phyloP scores from a whole-genome alignment of 2,797 vertebrate species.

The Pangasius krempfi region DNA sequence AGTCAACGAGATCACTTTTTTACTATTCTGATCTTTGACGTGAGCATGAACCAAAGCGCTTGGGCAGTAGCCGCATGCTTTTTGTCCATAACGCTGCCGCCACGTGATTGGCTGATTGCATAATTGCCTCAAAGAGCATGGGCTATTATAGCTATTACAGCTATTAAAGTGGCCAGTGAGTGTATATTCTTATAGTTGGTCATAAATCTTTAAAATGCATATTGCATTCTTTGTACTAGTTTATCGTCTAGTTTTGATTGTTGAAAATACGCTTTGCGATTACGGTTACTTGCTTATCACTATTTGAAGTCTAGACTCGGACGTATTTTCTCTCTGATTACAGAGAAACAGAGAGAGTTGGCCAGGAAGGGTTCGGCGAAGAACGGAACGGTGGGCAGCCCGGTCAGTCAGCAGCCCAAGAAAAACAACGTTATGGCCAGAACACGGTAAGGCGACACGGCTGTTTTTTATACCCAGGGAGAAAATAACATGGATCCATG shows the following conservation, averaged over 20 bases:
- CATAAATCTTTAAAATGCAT: not conserved
- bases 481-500: not conserved
- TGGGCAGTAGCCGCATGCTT: not conserved
- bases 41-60: not conserved
- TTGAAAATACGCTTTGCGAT: not conserved
- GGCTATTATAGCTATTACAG: not conserved
- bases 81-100: not conserved
- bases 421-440: conserved; percentile 93
- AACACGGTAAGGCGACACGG: conserved; percentile 82
- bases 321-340: conserved; percentile 59
- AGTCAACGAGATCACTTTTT: not conserved
- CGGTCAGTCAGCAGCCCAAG: conserved; percentile 97
- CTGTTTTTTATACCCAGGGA: not conserved
- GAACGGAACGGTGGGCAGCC: conserved; percentile 92
- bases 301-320: not conserved
- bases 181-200: not conserved
- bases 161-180: not conserved
- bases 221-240: not conserved
- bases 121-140: not conserved
- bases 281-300: not conserved
- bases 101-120: not conserved
- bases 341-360: conserved; percentile 97
- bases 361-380: conserved; percentile 95
- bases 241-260: not conserved
- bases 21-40: not conserved